Evolutionary conservation across 2,797 vertebrate genomes (phyloP).

Genomic region (Hoplostethus mediterraneus): DNA sequence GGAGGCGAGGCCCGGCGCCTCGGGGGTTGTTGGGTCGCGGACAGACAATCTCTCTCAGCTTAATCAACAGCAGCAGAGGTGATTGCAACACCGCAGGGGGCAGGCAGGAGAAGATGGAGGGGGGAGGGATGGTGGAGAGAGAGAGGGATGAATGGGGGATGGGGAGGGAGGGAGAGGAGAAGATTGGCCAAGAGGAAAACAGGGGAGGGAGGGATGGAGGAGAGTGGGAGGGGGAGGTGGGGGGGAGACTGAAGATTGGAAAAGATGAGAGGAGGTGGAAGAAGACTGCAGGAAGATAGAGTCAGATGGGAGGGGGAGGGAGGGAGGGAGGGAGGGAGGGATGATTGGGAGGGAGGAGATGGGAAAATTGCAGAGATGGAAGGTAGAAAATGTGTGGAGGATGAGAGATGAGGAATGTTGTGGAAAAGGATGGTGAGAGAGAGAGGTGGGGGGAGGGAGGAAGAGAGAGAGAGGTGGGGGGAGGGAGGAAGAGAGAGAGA

Average conservation of each 20-base stretch:
- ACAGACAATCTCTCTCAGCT: conserved; percentile 85
- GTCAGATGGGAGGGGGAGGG: not conserved
- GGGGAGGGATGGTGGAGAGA: not conserved
- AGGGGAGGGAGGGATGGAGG: conserved; percentile 2
- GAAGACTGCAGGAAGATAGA: not conserved
- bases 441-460: not conserved
- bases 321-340: not conserved
- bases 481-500: too few species aligned
- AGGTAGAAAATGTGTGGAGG: not conserved
- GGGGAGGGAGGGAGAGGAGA: conserved; percentile 16
- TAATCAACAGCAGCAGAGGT: conserved; percentile 84
- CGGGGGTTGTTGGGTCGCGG: conserved; percentile 82
- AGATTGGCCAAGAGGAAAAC: conserved; percentile 54
- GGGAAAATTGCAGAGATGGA: not conserved
- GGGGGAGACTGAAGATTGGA: not conserved
- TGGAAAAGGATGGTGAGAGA: not conserved
- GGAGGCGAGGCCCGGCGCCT: conserved; percentile 32
- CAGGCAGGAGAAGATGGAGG: conserved; percentile 12
- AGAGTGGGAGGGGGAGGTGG: not conserved
- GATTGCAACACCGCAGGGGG: conserved; percentile 77
- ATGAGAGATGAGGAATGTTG: too few species aligned
- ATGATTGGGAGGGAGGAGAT: not conserved
- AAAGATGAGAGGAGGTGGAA: not conserved
- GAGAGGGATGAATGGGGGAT: conserved; percentile 13
- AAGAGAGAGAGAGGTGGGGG: not conserved